Conservation (phyloP, 2,888 invertebrate species). For the Cylloceria caligata region DNA sequence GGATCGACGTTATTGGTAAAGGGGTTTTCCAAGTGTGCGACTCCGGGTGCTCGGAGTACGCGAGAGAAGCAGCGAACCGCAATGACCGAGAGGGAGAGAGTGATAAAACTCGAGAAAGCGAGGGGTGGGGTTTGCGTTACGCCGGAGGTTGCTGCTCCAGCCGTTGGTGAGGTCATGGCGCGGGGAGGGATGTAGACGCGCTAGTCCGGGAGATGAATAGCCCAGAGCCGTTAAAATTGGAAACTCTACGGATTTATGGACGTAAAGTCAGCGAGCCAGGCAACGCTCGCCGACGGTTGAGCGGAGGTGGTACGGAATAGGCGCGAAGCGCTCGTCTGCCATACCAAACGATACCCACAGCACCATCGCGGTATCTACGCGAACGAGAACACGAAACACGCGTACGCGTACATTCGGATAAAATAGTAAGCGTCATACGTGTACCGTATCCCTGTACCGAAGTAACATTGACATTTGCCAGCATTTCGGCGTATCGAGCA, state of each 20-base stretch:
- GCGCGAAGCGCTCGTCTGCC: constrained; percentile 56
- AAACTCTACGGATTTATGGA: constrained; percentile 74
- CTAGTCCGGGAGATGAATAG: constrained; percentile 72
- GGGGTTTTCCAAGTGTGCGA: constrained; percentile 33
- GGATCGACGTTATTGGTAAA: constrained; percentile 70
- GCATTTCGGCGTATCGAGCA: constrained; percentile 9
- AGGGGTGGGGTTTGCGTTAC: constrained; percentile 35
- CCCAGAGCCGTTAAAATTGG: constrained; percentile 74
- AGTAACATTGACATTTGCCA: constrained; percentile 8
- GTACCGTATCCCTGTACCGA: not conserved
- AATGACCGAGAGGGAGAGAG: constrained; percentile 31
- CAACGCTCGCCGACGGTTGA: constrained; percentile 54
- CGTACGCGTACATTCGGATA: constrained; percentile 44
- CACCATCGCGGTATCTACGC: constrained; percentile 39
- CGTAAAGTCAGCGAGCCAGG: constrained; percentile 64
- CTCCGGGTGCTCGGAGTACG: constrained; percentile 21
- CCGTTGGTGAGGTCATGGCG: constrained; percentile 7
- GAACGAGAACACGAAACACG: constrained; percentile 23
- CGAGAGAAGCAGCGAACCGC: constrained; percentile 58
- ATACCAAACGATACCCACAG: constrained; percentile 58
- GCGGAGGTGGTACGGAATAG: constrained; percentile 61
- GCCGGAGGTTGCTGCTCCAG: constrained; percentile 13
- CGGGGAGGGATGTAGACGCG: constrained; percentile 48
- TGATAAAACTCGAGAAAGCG: constrained; percentile 31
- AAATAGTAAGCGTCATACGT: constrained; percentile 37